Base-by-base conservation (phyloP, 2,113 vertebrate species). In the Thryonomys swinderianus region DNA sequence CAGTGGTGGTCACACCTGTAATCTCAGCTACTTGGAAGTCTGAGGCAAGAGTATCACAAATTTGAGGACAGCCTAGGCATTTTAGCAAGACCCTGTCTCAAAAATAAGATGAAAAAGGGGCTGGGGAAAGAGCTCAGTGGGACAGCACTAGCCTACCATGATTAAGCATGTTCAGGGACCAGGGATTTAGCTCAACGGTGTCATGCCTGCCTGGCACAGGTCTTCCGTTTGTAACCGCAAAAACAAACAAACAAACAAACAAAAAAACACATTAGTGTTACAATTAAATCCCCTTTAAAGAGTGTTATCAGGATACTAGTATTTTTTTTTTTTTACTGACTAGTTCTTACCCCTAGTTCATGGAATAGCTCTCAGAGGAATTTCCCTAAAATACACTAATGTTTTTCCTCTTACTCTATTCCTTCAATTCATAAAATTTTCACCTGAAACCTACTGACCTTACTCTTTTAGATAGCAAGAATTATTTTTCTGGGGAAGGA, bases 361-460 rank as follows among this genome's bases (percentile, higher is more conserved):
- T 37, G 37, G 62, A 42, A 88, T 7, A 76, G 51, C 34, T 78
- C 55, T 57, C 21, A 32, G 90, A 34, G 20, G 34, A 90, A 40
- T 76, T 45, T 78, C 25, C 23, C 51, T 20, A 16, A 53, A 90
- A 81, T 25, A 55, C 4, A 82, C 23, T 25, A 51, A 57, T 71
- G 78, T 82, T 84, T 92, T 73, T 40, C 27, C 42, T 69, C 59
- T 37, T 40, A 82, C 12, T 25, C 48, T 30, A 4, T 74, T 84
- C 40, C 67, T 95, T 94, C 57, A 82, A 74, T 14, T 90, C 64
- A 74, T 55, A n/a, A n/a, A 30, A 73, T 87, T 79, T 90, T 61
- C 42, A 83, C n/a, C 16, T 87, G 25, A 90, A 92, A 88, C 53
- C 71, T 81, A 81, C 73, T 30, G 14, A 67, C 10, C 2, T 81